These are phyloP conservation scores for Peribatodes rhomboidaria DNA, from an alignment of 2,888 invertebrate species.

Conservation along the genomic window DNA sequence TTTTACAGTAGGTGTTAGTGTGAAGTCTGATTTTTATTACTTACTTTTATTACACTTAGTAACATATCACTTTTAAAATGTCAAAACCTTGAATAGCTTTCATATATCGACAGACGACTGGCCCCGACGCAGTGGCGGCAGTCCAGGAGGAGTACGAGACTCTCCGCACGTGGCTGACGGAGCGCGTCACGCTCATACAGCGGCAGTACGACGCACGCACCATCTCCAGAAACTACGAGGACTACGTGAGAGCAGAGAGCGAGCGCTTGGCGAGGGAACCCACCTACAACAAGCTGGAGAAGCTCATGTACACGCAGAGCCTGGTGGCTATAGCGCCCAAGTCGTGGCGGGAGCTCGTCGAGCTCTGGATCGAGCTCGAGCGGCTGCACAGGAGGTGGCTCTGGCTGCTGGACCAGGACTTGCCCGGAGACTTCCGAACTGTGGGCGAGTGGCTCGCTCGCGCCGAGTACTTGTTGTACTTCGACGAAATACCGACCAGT, in stretches of 20 bases:
- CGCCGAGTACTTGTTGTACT: constrained; percentile 93
- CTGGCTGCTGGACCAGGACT: constrained; percentile 93
- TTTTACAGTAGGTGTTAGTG: too few species aligned
- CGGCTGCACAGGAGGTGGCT: constrained; percentile 94
- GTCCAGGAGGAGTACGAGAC: constrained; percentile 93
- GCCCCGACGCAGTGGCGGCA: constrained; percentile 90
- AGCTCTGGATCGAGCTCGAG: constrained; percentile 93
- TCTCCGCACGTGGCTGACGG: constrained; percentile 93
- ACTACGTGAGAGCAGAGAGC: constrained; percentile 91
- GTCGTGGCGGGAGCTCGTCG: constrained; percentile 94
- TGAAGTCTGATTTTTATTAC: too few species aligned
- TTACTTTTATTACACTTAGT: too few species aligned
- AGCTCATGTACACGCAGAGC: constrained; percentile 92
- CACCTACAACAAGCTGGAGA: constrained; percentile 92
- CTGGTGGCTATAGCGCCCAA: constrained; percentile 93
- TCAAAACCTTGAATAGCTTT: too few species aligned
- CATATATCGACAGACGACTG: constrained; percentile 83
- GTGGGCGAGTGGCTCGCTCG: constrained; percentile 96
- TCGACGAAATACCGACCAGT: constrained; percentile 93
- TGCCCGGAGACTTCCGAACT: constrained; percentile 94
- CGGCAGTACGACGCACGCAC: constrained; percentile 91
- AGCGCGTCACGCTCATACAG: constrained; percentile 92
- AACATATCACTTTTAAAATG: too few species aligned
- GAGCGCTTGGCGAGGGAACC: constrained; percentile 91
- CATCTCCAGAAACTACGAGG: constrained; percentile 92